Conservation (phyloP, 1,140 invertebrate species). For the Drosophila mojavensis region DNA sequence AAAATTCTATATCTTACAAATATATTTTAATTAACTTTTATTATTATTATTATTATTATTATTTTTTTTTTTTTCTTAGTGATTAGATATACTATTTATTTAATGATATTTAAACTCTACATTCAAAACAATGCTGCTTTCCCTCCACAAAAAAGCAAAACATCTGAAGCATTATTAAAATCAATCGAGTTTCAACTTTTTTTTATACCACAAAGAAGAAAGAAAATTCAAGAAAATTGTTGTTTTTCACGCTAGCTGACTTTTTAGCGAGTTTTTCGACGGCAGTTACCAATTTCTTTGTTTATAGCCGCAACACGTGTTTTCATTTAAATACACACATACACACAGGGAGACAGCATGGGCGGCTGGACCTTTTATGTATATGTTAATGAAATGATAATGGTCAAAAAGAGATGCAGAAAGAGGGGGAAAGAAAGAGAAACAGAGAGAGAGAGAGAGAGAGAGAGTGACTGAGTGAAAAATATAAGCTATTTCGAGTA, state of each 20-base stretch:
- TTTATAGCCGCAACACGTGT: slow-evolving; percentile 79
- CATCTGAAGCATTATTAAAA: not conserved
- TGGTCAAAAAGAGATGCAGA: slow-evolving; percentile 28
- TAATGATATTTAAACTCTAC: no score
- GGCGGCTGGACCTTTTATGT: slow-evolving; percentile 55
- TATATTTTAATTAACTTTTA: no score
- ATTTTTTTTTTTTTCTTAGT: no score
- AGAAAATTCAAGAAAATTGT: slow-evolving; percentile 20
- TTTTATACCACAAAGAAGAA: not conserved
- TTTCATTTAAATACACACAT: slow-evolving; percentile 69
- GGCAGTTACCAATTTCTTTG: slow-evolving; percentile 75
- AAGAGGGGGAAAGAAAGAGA: not conserved
- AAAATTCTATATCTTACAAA: no score
- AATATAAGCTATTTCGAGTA: not conserved
- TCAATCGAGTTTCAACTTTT: slow-evolving; percentile 13
- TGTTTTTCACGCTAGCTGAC: slow-evolving; percentile 62
- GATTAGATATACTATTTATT: no score
- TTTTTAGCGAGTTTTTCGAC: slow-evolving; percentile 52
- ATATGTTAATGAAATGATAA: slow-evolving; percentile 81
- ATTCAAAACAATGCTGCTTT: no score
- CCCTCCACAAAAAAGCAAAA: no score
- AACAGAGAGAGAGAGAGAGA: not conserved
- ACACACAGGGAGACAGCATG: slow-evolving; percentile 4
- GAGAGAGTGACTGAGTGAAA: not conserved
- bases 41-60: no score